These are phyloP conservation scores for Mayetiola destructor DNA, from an alignment of 2,888 invertebrate species.

Conservation along the genomic window DNA sequence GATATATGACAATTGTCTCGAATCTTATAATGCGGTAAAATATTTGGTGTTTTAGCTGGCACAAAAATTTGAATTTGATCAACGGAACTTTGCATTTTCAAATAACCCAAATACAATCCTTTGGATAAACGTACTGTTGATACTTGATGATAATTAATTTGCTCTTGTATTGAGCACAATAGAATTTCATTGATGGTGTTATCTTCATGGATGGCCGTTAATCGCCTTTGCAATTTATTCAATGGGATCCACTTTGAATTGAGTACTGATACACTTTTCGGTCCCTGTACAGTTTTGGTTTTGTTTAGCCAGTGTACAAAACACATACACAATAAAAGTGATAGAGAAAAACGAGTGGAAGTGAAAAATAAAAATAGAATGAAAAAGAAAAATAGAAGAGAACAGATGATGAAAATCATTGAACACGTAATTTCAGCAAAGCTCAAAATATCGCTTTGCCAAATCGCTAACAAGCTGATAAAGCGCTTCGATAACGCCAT, in stretches of 20 bases:
- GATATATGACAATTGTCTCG: constrained; percentile 93
- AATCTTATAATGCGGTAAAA: constrained; percentile 84
- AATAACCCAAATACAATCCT: constrained; percentile 88
- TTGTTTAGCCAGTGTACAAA: neutral
- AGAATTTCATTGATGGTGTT: constrained; percentile 68
- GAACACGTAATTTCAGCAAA: constrained; percentile 1
- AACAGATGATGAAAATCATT: neutral
- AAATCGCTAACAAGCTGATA: too few relatives aligned
- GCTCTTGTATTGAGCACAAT: constrained; percentile 75
- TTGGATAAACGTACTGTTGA: constrained; percentile 67
- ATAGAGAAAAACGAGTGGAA: neutral
- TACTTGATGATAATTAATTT: constrained; percentile 48
- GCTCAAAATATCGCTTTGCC: neutral
- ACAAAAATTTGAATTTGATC: constrained; percentile 89
- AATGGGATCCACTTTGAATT: constrained; percentile 88
- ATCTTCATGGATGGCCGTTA: constrained; percentile 56
- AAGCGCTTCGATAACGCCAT: neutral
- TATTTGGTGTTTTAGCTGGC: constrained; percentile 82
- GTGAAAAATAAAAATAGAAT: neutral
- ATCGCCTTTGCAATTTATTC: constrained; percentile 66
- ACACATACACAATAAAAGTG: neutral
- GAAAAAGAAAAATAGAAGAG: neutral
- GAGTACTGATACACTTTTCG: constrained; percentile 74
- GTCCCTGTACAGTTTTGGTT: constrained; percentile 38
- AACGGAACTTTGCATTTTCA: constrained; percentile 92